Evolutionary conservation across 2,888 invertebrate genomes (phyloP).

Genomic region (Eristalinus sepulchralis): DNA sequence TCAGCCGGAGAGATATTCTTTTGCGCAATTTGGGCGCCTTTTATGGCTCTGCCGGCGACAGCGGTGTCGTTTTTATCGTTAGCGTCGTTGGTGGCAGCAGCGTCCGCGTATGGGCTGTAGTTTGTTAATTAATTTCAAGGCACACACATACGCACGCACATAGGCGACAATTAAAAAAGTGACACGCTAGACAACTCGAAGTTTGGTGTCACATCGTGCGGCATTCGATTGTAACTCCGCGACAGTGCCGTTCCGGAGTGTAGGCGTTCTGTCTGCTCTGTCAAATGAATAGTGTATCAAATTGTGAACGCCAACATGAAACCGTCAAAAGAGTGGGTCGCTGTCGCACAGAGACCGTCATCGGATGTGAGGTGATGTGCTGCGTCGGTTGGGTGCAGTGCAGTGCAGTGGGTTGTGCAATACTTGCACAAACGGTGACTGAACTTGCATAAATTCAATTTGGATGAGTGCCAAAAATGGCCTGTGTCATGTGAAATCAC

Average conservation of each 20-base stretch:
- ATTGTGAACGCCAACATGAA: not conserved
- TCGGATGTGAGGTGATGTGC: not conserved
- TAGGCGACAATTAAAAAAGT: slow-evolving; percentile 47
- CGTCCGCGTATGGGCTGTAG: slow-evolving; percentile 19
- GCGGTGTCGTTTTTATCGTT: not conserved
- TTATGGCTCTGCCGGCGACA: not conserved
- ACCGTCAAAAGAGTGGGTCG: slow-evolving; percentile 22
- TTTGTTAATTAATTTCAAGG: slow-evolving; percentile 53
- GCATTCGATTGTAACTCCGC: not conserved
- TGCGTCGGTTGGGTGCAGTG: not conserved
- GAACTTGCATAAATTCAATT: not conserved
- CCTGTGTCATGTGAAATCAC: not conserved
- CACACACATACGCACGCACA: slow-evolving; percentile 40
- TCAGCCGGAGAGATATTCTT: slow-evolving; percentile 12
- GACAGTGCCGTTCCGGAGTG: not conserved
- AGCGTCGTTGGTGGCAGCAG: not conserved
- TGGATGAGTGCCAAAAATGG: not conserved
- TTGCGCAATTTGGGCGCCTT: slow-evolving; percentile 44
- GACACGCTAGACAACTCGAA: not conserved
- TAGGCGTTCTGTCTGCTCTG: not conserved
- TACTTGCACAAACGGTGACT: not conserved
- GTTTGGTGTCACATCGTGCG: not conserved
- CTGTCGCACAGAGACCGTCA: not conserved
- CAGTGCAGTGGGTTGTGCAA: no score
- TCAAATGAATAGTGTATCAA: not conserved